A percentile compares a stretch with the other conserved stretches of the same genome.
Conservation (phyloP, 2,113 vertebrate genomes). For the Python bivittatus region DNA sequence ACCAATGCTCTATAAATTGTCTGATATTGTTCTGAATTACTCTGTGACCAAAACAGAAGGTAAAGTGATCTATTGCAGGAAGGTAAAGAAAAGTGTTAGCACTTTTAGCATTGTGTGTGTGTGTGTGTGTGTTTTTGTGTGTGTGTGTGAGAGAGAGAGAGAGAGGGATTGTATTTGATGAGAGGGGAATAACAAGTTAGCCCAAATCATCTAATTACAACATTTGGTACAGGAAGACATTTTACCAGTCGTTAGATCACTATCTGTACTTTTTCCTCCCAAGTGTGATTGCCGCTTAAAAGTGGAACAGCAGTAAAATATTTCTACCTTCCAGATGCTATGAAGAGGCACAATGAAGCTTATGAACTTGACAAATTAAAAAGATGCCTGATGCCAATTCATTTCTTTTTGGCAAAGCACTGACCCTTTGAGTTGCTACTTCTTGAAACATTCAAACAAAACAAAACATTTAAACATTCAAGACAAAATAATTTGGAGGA, state of each 20-base stretch:
- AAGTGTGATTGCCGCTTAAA: conserved; percentile 3
- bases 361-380: conserved; percentile 21
- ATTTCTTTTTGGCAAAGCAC: not conserved
- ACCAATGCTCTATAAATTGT: not conserved
- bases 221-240: not conserved
- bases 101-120: not conserved
- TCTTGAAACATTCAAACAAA: not conserved
- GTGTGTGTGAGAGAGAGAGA: not conserved
- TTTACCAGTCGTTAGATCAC: conserved; percentile 12
- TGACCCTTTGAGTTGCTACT: not conserved
- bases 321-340: not conserved
- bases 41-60: conserved; percentile 5
- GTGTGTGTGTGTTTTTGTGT: no score
- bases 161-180: not conserved
- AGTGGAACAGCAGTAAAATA: conserved; percentile 5
- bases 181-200: not conserved
- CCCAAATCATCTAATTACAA: conserved; percentile 15
- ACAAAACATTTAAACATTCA: not conserved
- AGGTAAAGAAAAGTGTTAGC: not conserved
- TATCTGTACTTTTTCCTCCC: not conserved
- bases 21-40: not conserved
- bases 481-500: not conserved
- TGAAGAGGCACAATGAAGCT: not conserved
- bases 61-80: not conserved
- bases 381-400: not conserved